phyloP scores from a whole-genome alignment of 1,140 invertebrate genomes.

The Drosophila santomea region DNA sequence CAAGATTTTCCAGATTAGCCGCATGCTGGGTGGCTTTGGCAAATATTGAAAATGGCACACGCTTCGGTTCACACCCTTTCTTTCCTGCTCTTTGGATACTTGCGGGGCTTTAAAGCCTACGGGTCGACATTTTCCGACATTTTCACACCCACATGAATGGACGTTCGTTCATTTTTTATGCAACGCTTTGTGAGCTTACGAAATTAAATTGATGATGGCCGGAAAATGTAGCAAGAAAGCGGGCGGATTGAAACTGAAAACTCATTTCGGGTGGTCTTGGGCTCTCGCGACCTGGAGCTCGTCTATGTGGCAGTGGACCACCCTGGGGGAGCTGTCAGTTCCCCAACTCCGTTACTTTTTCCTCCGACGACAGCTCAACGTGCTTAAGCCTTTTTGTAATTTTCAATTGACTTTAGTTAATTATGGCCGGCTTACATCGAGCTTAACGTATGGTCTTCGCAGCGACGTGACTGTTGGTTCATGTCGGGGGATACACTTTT shows the following conservation, averaged over 20 bases:
- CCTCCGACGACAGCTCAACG: slow-evolving; percentile 45
- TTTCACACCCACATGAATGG: slow-evolving; percentile 71
- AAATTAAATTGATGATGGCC: slow-evolving; percentile 81
- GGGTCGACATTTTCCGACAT: slow-evolving; percentile 37
- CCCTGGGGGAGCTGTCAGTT: slow-evolving; percentile 19
- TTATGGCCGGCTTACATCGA: slow-evolving; percentile 49
- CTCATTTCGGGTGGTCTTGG: slow-evolving; percentile 35
- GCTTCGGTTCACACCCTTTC: slow-evolving; percentile 80
- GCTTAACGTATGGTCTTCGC: slow-evolving; percentile 23
- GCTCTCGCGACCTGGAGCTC: slow-evolving; percentile 9
- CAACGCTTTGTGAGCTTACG: slow-evolving; percentile 71
- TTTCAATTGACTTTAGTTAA: slow-evolving; percentile 82
- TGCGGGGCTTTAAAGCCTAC: slow-evolving; percentile 36
- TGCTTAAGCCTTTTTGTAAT: slow-evolving; percentile 64
- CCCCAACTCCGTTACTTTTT: slow-evolving; percentile 7
- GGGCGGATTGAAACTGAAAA: slow-evolving; percentile 55
- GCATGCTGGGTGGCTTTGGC: slow-evolving; percentile 58
- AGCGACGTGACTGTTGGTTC: slow-evolving; percentile 6
- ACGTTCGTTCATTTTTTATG: slow-evolving; percentile 75
- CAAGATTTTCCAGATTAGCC: slow-evolving; percentile 80
- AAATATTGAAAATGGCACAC: slow-evolving; percentile 71
- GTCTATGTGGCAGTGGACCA: slow-evolving; percentile 47
- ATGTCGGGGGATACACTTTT: slow-evolving; percentile 16
- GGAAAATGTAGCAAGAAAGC: slow-evolving; percentile 13
- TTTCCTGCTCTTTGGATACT: slow-evolving; percentile 2